These are phyloP conservation scores for Drosophila lacteicornis DNA, from an alignment of 1,140 invertebrate genomes.

Conservation along the genomic window DNA sequence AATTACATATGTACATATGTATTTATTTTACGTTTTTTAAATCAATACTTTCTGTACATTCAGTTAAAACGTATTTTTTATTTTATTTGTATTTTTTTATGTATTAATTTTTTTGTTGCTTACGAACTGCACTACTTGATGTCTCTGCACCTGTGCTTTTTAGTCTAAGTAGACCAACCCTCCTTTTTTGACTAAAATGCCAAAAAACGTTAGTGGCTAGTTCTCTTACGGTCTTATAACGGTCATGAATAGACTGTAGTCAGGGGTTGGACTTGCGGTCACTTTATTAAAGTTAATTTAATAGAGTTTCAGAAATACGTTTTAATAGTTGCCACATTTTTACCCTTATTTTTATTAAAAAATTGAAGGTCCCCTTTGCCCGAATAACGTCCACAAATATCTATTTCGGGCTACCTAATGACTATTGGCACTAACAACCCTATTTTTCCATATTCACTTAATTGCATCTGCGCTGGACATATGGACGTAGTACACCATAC, in stretches of 20 bases:
- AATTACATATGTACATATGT: too few relatives aligned
- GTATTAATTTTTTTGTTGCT: background rate
- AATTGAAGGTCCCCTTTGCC: background rate
- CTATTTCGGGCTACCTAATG: background rate
- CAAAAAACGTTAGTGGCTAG: background rate
- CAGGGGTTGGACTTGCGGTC: conserved; percentile 2
- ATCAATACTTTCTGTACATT: background rate
- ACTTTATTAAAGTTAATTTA: conserved; percentile 1
- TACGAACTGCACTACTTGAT: background rate
- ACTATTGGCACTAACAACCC: conserved; percentile 25
- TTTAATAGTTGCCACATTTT: background rate
- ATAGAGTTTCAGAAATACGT: background rate
- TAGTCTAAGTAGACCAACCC: conserved; percentile 1
- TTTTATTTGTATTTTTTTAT: background rate
- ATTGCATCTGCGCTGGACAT: conserved; percentile 14
- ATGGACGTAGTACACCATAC: background rate
- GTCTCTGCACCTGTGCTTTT: conserved; percentile 12
- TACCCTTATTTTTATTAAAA: conserved; percentile 1
- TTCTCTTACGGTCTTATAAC: background rate
- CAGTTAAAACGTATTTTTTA: background rate
- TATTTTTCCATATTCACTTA: conserved; percentile 3
- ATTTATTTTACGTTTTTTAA: background rate
- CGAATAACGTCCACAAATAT: conserved; percentile 23
- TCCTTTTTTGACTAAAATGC: background rate
- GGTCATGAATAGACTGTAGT: conserved; percentile 4